Conservation (phyloP, 2,113 vertebrate genomes). For the Oreotragus oreotragus region DNA sequence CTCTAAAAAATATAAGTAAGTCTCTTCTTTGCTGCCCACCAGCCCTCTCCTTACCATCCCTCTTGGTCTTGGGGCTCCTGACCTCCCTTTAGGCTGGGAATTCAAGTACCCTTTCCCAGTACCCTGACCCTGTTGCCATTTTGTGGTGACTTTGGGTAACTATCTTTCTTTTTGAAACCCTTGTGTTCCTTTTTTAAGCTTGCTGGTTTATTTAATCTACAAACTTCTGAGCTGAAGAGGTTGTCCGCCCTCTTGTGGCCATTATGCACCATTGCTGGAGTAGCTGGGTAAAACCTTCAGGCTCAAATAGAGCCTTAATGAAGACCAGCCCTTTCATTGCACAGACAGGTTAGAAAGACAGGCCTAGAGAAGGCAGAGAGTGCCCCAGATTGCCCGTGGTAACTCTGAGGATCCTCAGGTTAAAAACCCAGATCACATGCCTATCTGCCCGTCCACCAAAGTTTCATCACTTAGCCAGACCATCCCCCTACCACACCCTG, state of each 20-base stretch:
- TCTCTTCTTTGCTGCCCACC: not conserved
- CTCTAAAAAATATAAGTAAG: not conserved
- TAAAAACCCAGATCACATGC: not conserved
- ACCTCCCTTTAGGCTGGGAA: not conserved
- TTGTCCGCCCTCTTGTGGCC: slow-evolving; percentile 53
- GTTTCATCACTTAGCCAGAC: not conserved
- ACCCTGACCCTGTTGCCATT: not conserved
- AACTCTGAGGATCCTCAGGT: not conserved
- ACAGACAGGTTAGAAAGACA: not conserved
- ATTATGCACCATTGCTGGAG: not conserved
- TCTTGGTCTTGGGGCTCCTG: not conserved
- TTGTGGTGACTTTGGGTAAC: not conserved
- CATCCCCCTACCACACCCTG: not conserved
- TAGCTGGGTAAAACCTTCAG: not conserved
- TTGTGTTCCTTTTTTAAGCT: not conserved
- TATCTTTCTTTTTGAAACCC: not conserved
- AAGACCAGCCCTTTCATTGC: not conserved
- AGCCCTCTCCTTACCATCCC: not conserved
- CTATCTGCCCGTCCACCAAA: not conserved
- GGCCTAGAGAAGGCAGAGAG: not conserved
- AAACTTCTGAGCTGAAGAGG: slow-evolving; percentile 1
- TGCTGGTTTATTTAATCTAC: not conserved
- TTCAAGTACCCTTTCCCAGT: not conserved
- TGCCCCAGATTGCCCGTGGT: not conserved
- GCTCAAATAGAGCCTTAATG: not conserved